phyloP scores from a whole-genome alignment of 2,888 invertebrate species.

The Torymus tubicola region DNA sequence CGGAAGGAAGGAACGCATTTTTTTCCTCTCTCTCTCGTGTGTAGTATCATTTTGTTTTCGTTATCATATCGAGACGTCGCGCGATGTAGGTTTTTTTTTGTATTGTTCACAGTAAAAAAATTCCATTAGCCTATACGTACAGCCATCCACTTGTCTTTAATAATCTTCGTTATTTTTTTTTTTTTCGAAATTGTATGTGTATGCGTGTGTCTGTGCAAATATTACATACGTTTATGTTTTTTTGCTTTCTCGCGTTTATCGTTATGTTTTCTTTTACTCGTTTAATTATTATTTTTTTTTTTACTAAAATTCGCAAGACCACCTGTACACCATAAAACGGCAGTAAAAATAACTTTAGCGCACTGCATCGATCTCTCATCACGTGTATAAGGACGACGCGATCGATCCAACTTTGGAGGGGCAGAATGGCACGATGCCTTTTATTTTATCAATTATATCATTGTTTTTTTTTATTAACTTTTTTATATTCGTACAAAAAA shows the following conservation, averaged over 20 bases:
- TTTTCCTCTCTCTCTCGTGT: not conserved
- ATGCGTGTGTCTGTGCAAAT: slow-evolving; percentile 33
- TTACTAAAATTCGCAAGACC: slow-evolving; percentile 57
- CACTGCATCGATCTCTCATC: slow-evolving; percentile 51
- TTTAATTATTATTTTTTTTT: slow-evolving; percentile 36
- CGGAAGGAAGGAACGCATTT: slow-evolving; percentile 57
- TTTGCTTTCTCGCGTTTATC: not conserved
- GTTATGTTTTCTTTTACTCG: slow-evolving; percentile 18
- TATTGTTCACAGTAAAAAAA: slow-evolving; percentile 55
- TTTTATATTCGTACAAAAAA: slow-evolving; percentile 48
- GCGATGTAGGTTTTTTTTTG: slow-evolving; percentile 18
- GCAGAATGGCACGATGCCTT: slow-evolving; percentile 46
- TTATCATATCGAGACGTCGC: slow-evolving; percentile 18
- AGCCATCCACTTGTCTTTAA: slow-evolving; percentile 16
- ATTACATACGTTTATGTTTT: slow-evolving; percentile 7
- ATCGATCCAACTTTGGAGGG: slow-evolving; percentile 44
- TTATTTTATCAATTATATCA: slow-evolving; percentile 17
- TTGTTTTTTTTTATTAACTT: slow-evolving; percentile 24
- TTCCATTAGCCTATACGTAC: slow-evolving; percentile 52
- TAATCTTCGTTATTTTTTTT: slow-evolving; percentile 8
- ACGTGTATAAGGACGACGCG: slow-evolving; percentile 39
- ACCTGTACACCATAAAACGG: slow-evolving; percentile 65
- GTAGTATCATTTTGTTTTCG: not conserved
- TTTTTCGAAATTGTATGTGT: slow-evolving; percentile 35
- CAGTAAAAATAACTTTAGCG: slow-evolving; percentile 66